phyloP scores from a whole-genome alignment of 1,140 invertebrate genomes.

The Laupala kohalensis region DNA sequence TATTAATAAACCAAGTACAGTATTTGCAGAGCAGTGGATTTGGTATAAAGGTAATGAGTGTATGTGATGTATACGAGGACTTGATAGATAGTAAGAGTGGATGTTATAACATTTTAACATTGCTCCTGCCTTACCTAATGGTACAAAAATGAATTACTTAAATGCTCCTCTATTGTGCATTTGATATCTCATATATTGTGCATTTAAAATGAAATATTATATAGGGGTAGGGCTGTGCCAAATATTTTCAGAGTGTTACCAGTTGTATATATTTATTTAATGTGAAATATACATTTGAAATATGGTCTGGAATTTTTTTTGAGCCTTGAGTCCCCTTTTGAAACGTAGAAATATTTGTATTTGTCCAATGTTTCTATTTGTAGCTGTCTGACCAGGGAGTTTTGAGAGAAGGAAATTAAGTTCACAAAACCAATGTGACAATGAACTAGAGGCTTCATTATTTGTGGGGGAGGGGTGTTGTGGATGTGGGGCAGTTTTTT shows the following conservation, averaged over 20 bases:
- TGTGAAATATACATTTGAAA: neutral
- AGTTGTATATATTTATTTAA: neutral
- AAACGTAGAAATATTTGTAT: too few relatives aligned
- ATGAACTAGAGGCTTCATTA: too few relatives aligned
- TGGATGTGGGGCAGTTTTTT: too few relatives aligned
- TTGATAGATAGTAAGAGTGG: too few relatives aligned
- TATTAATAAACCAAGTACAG: neutral
- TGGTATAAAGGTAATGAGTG: neutral
- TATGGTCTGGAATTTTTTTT: neutral
- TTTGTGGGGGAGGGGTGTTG: too few relatives aligned
- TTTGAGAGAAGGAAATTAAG: too few relatives aligned
- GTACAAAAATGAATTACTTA: neutral
- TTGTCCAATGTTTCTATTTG: too few relatives aligned
- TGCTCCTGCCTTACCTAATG: neutral
- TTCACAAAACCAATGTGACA: too few relatives aligned
- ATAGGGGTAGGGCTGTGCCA: neutral
- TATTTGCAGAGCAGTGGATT: neutral
- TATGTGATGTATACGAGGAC: neutral
- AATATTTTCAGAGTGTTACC: neutral
- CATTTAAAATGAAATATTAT: neutral
- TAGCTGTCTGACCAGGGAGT: too few relatives aligned
- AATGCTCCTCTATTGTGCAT: neutral
- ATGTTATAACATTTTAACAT: neutral
- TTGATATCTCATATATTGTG: neutral
- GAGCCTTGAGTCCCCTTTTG: too few relatives aligned